Evolutionary conservation across 2,113 vertebrate species (phyloP).

Genomic region (Chaetodon trifascialis): DNA sequence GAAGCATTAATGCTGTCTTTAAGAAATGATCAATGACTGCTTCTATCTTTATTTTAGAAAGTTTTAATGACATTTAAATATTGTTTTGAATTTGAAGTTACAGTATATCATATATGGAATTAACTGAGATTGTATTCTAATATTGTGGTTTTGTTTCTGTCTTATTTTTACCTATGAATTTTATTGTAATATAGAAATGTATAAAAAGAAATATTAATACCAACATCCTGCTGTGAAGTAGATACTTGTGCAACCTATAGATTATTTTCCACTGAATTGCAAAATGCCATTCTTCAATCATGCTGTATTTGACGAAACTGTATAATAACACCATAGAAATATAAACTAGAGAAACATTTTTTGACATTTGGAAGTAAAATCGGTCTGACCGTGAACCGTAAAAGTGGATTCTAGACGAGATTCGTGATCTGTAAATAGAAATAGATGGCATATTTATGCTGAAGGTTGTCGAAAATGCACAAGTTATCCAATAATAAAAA

Average conservation of each 20-base stretch:
- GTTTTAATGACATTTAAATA: constrained; percentile 37
- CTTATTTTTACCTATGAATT: constrained; percentile 43
- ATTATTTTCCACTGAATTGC: constrained; percentile 57
- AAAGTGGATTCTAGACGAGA: constrained; percentile 44
- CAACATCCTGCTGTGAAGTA: constrained; percentile 60
- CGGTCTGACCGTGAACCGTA: constrained; percentile 13
- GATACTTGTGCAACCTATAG: constrained; percentile 53
- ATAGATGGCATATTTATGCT: constrained; percentile 76
- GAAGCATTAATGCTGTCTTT: constrained; percentile 61
- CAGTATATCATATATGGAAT: constrained; percentile 48
- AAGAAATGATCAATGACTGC: constrained; percentile 41
- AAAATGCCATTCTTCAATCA: constrained; percentile 42
- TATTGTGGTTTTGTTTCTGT: constrained; percentile 20
- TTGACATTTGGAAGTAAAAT: constrained; percentile 25
- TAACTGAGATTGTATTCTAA: constrained; percentile 67
- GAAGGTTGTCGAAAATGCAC: constrained; percentile 56
- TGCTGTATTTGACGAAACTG: constrained; percentile 61
- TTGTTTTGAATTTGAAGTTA: constrained; percentile 48
- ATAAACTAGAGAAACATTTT: constrained; percentile 45
- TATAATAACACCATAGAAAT: constrained; percentile 54
- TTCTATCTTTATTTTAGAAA: constrained; percentile 62
- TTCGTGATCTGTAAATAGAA: constrained; percentile 78
- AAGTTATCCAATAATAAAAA: constrained; percentile 78
- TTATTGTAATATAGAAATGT: constrained; percentile 80
- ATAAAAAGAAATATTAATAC: constrained; percentile 73